phyloP scores from a whole-genome alignment of 2,113 vertebrate species.

The Anoura caudifer region DNA sequence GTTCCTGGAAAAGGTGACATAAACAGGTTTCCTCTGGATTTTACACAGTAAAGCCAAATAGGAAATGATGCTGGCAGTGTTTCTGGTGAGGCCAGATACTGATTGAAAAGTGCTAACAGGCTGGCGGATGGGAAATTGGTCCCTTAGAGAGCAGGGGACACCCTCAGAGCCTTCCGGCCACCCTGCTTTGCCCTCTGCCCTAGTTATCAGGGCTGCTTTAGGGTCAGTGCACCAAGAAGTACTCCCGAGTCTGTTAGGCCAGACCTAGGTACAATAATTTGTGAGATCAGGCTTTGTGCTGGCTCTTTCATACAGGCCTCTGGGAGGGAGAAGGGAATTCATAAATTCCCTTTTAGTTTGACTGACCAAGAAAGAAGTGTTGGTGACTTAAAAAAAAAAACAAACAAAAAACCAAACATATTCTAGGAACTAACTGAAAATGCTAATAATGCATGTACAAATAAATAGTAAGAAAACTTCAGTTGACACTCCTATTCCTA shows the following conservation, averaged over 20 bases:
- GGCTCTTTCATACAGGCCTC: neutral
- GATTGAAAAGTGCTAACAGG: neutral
- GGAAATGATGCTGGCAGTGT: neutral
- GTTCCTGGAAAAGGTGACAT: neutral
- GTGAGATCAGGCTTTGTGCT: neutral
- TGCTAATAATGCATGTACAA: neutral
- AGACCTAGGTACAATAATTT: neutral
- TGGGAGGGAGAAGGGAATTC: neutral
- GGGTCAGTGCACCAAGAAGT: neutral
- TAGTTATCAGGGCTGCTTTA: neutral
- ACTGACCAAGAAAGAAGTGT: neutral
- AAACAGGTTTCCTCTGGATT: neutral
- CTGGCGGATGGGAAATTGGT: neutral
- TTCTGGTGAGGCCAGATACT: neutral
- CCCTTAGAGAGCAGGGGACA: neutral
- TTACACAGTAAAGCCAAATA: neutral
- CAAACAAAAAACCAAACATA: no score
- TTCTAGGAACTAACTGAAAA: neutral
- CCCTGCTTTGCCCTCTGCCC: neutral
- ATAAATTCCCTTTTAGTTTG: neutral
- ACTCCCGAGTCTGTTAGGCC: neutral
- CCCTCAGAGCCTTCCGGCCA: neutral
- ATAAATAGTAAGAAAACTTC: neutral
- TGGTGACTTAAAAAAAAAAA: neutral
- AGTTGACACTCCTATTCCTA: neutral